These are phyloP conservation scores for Strigamia maritima DNA, from an alignment of 2,888 invertebrate genomes.

Conservation along the genomic window DNA sequence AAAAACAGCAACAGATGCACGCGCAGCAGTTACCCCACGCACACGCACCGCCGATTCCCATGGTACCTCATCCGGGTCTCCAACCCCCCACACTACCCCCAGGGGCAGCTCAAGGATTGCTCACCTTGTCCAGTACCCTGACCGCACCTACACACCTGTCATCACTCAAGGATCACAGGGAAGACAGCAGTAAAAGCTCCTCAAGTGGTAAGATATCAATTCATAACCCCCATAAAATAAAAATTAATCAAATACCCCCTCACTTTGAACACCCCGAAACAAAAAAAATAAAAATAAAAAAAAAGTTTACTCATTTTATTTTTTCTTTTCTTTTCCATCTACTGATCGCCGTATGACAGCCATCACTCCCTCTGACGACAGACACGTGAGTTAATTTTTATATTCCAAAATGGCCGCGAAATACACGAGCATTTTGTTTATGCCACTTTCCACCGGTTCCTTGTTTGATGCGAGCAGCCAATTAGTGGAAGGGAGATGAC, in stretches of 20 bases:
- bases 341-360: constrained; percentile 2
- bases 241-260: background rate
- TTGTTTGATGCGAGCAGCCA: background rate
- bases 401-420: too few species aligned
- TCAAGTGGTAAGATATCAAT: constrained; percentile 42
- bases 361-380: constrained; percentile 35
- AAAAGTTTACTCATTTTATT: too few species aligned
- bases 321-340: background rate
- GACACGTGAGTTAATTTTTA: constrained; percentile 32
- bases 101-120: constrained; percentile 47
- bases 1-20: constrained; percentile 79
- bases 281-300: background rate
- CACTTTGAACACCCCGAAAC: background rate
- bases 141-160: constrained; percentile 41
- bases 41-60: constrained; percentile 52
- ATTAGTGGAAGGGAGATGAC: background rate
- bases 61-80: constrained; percentile 47
- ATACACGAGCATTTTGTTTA: background rate
- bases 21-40: constrained; percentile 76
- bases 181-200: constrained; percentile 44
- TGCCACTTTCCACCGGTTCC: background rate
- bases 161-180: constrained; percentile 44
- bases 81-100: constrained; percentile 47
- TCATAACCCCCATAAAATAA: background rate
- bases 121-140: constrained; percentile 43